Percentiles rank a stretch among this genome's conserved stretches.
Conservation (phyloP, 2,113 vertebrate genomes). For the Cynoglossus semilaevis region DNA sequence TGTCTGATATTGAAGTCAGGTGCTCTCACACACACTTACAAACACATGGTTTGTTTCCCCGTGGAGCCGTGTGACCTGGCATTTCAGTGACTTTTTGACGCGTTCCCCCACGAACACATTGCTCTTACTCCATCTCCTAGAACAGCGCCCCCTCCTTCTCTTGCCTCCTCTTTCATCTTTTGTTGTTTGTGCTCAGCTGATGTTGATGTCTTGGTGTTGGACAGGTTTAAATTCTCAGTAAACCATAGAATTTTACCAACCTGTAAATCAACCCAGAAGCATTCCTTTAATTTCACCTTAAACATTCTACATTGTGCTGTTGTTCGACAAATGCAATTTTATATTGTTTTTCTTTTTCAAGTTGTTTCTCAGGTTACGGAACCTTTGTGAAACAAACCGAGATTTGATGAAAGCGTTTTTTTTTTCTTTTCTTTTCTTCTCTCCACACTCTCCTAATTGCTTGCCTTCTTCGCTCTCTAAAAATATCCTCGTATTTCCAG, state of each 20-base stretch:
- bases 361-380: slow-evolving; percentile 22
- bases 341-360: slow-evolving; percentile 7
- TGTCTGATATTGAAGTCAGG: too few relatives aligned
- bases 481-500: slow-evolving; percentile 63
- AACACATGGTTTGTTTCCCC: slow-evolving; percentile 64
- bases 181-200: slow-evolving; percentile 13
- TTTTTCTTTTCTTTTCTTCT: slow-evolving; percentile 22
- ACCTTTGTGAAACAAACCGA: slow-evolving; percentile 35
- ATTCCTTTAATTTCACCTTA: too few relatives aligned
- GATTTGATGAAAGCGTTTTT: slow-evolving; percentile 57
- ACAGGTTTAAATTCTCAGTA: background rate
- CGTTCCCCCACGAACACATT: slow-evolving; percentile 69
- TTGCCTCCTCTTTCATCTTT: slow-evolving; percentile 18
- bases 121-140: slow-evolving; percentile 43
- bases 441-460: slow-evolving; percentile 60
- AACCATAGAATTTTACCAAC: too few relatives aligned
- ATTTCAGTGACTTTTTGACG: slow-evolving; percentile 81
- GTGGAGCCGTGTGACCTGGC: slow-evolving; percentile 74
- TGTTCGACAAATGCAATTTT: too few relatives aligned
- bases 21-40: slow-evolving; percentile 27
- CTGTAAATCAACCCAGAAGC: too few relatives aligned
- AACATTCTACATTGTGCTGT: too few relatives aligned
- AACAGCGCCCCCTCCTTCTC: background rate
- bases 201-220: background rate
- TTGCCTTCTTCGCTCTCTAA: slow-evolving; percentile 58